phyloP scores from a whole-genome alignment of 2,113 vertebrate species.

The Alethe diademata region DNA sequence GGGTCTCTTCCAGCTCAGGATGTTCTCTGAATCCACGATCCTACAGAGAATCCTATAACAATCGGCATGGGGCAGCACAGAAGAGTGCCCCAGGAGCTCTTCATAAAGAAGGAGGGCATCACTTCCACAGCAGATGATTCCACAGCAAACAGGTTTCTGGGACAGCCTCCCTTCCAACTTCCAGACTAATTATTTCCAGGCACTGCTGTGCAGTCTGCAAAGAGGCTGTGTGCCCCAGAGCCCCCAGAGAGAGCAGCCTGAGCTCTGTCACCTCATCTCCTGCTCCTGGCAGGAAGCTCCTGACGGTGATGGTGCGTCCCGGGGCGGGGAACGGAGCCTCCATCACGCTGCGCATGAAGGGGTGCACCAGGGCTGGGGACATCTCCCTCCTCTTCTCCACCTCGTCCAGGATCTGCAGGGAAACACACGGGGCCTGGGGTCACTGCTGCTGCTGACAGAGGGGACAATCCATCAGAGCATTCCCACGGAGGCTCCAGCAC shows the following conservation, averaged over 20 bases:
- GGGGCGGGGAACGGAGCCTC: slow-evolving; percentile 96
- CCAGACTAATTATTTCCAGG: neutral
- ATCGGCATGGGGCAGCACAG: neutral
- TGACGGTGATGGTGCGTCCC: slow-evolving; percentile 89
- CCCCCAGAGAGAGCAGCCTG: accelerated
- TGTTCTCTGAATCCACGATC: neutral
- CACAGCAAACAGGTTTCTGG: neutral
- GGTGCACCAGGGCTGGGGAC: slow-evolving; percentile 89
- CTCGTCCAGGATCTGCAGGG: slow-evolving; percentile 91
- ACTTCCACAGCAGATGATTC: neutral
- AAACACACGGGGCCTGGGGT: neutral
- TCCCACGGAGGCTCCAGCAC: neutral
- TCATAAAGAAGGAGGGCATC: neutral
- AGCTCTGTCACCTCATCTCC: slow-evolving; percentile 82
- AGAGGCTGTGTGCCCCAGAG: neutral
- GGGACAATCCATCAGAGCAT: neutral
- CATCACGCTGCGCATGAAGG: slow-evolving; percentile 97
- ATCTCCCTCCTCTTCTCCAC: slow-evolving; percentile 92
- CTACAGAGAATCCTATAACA: accelerated
- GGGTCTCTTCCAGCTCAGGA: neutral
- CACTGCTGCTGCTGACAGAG: neutral
- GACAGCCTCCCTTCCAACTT: neutral
- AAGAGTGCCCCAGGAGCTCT: neutral
- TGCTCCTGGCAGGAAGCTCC: slow-evolving; percentile 92
- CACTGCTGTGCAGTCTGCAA: neutral